Percentiles rank a stretch among this genome's conserved stretches.
phyloP scores from a whole-genome alignment of 2,888 invertebrate genomes.

The Lepidochrysops patricia region DNA sequence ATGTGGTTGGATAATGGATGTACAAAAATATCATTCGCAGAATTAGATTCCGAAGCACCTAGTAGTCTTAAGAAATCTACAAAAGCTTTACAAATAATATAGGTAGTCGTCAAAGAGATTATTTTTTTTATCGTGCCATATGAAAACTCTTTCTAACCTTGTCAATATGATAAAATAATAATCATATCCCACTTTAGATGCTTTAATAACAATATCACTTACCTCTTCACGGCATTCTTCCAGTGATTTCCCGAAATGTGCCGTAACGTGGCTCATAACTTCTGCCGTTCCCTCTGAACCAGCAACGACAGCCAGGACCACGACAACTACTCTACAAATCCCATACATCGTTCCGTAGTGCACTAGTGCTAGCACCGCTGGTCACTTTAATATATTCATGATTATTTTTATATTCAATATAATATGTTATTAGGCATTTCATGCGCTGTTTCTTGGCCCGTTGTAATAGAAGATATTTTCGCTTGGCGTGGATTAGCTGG shows the following conservation, averaged over 20 bases:
- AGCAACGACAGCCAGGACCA: slow-evolving; percentile 14
- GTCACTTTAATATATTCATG: slow-evolving; percentile 30
- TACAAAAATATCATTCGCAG: too few relatives aligned
- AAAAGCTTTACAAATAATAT: too few relatives aligned
- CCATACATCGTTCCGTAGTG: slow-evolving; percentile 15
- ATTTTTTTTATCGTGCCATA: too few relatives aligned
- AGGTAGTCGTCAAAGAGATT: too few relatives aligned
- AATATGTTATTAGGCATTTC: slow-evolving; percentile 15
- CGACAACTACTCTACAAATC: slow-evolving; percentile 27
- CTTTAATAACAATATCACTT: slow-evolving; percentile 21
- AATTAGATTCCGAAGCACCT: too few relatives aligned
- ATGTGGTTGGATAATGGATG: too few relatives aligned
- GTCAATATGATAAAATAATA: too few relatives aligned
- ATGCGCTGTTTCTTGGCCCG: background rate
- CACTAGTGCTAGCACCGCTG: slow-evolving; percentile 17
- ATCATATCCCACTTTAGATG: too few relatives aligned
- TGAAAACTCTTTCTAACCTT: too few relatives aligned
- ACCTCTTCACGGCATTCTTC: slow-evolving; percentile 62
- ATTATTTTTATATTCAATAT: slow-evolving; percentile 27
- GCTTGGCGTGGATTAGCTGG: background rate
- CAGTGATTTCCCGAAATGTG: slow-evolving; percentile 56
- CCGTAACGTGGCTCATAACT: slow-evolving; percentile 66
- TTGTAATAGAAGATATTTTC: slow-evolving; percentile 5
- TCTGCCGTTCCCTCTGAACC: slow-evolving; percentile 43
- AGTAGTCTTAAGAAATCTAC: too few relatives aligned